phyloP scores from a whole-genome alignment of 1,140 invertebrate genomes.

The Pteromalus puparum region DNA sequence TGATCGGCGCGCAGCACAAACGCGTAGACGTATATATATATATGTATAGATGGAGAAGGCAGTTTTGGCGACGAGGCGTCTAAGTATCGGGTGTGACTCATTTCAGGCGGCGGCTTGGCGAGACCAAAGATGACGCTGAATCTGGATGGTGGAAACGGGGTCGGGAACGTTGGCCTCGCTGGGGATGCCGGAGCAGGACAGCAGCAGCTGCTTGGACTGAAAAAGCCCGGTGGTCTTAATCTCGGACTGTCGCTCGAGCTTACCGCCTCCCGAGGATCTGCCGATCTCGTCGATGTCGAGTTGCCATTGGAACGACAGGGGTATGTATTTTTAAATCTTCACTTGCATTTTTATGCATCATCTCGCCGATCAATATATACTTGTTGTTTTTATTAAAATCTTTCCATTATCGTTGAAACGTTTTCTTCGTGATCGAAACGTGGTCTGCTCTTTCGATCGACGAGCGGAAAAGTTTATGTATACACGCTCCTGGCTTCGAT shows the following conservation, averaged over 20 bases:
- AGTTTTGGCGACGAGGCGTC: conserved; percentile 57
- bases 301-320: conserved; percentile 90
- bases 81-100: conserved; percentile 66
- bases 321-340: conserved; percentile 73
- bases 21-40: neutral
- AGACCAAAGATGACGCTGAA: conserved; percentile 85
- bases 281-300: conserved; percentile 86
- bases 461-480: neutral
- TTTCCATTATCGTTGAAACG: too few relatives aligned
- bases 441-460: too few relatives aligned
- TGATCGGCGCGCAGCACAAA: too few relatives aligned
- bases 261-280: conserved; percentile 68
- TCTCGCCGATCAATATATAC: too few relatives aligned
- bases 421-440: too few relatives aligned
- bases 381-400: too few relatives aligned
- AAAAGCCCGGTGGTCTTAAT: conserved; percentile 74
- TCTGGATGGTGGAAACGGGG: conserved; percentile 76
- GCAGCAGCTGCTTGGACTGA: conserved; percentile 58
- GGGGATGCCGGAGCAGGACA: conserved; percentile 63
- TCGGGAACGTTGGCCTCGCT: conserved; percentile 54
- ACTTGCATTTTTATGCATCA: too few relatives aligned
- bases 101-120: conserved; percentile 68
- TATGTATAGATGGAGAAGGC: conserved; percentile 23
- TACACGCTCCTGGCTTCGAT: neutral
- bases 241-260: conserved; percentile 78